Base-by-base conservation (phyloP, 2,888 invertebrate genomes). In the Phlogophora meticulosa region DNA sequence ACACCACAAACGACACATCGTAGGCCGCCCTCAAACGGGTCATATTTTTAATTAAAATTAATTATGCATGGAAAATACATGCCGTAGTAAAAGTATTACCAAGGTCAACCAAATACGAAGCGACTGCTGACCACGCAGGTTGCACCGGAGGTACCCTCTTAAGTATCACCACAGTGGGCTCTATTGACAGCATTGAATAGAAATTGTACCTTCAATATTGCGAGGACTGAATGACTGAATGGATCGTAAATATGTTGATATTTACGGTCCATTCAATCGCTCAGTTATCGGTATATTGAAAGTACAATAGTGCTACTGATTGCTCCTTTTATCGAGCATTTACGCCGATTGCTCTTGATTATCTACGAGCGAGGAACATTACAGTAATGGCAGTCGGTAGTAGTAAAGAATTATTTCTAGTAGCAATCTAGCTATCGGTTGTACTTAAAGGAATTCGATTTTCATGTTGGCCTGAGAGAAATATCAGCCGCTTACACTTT, bases 301-400 rank as follows among this genome's bases (percentile, higher is more conserved):
- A n/a, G n/a, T 58, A 55, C 52, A 58, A 57, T 63, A 53, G 22
- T 17, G 22, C 10, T 42, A 62, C 56, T 73, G 78, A 73, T 65
- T 55, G 55, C 7, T 28, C 20, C 66, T 55, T 78, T 78, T 73
- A 56, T 52, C 38, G 36, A 51, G 45, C 43, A 64, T 64, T 78
- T 36, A 52, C 7, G 22, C 1, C 36, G 43, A 78, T 78, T 78
- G 49, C 51, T 72, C 52, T 48, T 46, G 38, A 78, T 63, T 73
- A 49, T 45, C n/a, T 11, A 22, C 24, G 40, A 55, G 28, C 24
- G 42, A 20, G 22, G 22, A 15, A 63, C n/a, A 70, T 76, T 48
- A 76, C 36, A 2, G n/a, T 71, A 45, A 51, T 68, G 20, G 17
- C 4, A 17, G 4, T 32, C 17, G 10, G 13, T 51, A 4, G n/a